Conservation (phyloP, 2,797 vertebrate genomes). For the Serranus cabrilla region DNA sequence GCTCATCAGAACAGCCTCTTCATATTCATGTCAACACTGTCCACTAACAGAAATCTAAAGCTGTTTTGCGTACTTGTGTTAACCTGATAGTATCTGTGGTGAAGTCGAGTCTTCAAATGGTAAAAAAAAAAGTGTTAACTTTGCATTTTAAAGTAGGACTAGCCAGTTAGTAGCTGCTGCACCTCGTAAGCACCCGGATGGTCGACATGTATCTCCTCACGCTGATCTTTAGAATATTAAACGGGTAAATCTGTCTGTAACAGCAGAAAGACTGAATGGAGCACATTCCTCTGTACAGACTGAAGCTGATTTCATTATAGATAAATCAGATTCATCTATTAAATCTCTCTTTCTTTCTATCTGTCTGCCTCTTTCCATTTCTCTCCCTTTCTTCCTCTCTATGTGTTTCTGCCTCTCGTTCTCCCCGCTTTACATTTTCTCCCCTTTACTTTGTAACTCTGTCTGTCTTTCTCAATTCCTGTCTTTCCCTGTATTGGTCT, state of each 20-base stretch:
- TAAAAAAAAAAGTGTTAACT: constrained; percentile 41
- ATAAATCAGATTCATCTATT: constrained; percentile 85
- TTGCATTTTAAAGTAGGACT: constrained; percentile 52
- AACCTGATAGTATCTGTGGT: neutral
- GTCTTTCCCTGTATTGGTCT: constrained; percentile 62
- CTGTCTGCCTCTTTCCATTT: constrained; percentile 60
- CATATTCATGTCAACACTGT: neutral
- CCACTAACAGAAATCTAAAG: neutral
- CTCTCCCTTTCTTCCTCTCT: constrained; percentile 50
- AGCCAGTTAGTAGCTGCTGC: constrained; percentile 28
- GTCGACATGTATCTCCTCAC: constrained; percentile 56
- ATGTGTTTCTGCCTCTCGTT: constrained; percentile 22
- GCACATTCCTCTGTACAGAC: constrained; percentile 73
- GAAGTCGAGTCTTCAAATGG: constrained; percentile 6
- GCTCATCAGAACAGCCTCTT: too few species aligned
- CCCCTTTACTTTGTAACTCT: constrained; percentile 43
- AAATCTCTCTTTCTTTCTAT: constrained; percentile 69
- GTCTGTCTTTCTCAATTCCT: constrained; percentile 67
- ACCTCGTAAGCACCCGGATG: constrained; percentile 34
- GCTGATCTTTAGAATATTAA: constrained; percentile 82
- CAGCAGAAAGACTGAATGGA: constrained; percentile 79
- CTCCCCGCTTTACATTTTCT: constrained; percentile 18
- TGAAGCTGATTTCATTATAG: constrained; percentile 84
- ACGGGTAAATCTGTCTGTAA: constrained; percentile 77
- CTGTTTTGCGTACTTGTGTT: constrained; percentile 1